Base-by-base conservation (phyloP, 2,888 invertebrate genomes). In the Ethmia dodecea region DNA sequence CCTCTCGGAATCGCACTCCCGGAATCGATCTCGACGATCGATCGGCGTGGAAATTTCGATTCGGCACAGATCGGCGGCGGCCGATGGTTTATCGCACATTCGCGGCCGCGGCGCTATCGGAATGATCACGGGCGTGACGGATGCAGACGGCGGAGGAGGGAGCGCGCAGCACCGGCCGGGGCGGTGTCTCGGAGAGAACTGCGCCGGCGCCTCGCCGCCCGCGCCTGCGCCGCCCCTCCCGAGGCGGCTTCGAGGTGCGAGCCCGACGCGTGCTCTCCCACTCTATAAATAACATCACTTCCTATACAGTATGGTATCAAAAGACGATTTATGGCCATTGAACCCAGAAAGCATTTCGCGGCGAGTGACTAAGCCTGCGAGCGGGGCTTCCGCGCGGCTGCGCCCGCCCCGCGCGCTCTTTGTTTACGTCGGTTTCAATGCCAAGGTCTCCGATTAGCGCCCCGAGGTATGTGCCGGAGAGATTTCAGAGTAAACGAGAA, bases 291-390 rank as follows among this genome's bases (percentile, higher is more conserved):
- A 83, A 22, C 64, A 57, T 63, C 58, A 74, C 73, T 81, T 81
- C 84, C 80, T 77, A 79, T 72, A 70, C 63, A 56, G 49, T 61
- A 72, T 64, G 63, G 64, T 71, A 74, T 74, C 74, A 67, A 59
- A 70, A 76, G 68, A 71, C 71, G 73, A 77, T 75, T 76, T 80
- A 81, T 83, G 84, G 75, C 65, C 80, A 60, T 69, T 83, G 83
- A 84, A 80, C 84, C 67, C 77, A 63, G 65, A 71, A 70, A 78
- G 66, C 62, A 70, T 72, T 76, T 72, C 59, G 64, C 63, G 47
- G 51, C 40, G 50, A 45, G 52, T 71, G 66, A 69, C 65, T 65
- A 60, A 67, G 51, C 44, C 40, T 12, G 26, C 18, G n/a, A 13
- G 28, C n/a, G n/a, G 9, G 9, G 30, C 30, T 30, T 20, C 29